These are phyloP conservation scores for Leucosticte australis DNA, from an alignment of 2,113 vertebrate species.

Conservation along the genomic window DNA sequence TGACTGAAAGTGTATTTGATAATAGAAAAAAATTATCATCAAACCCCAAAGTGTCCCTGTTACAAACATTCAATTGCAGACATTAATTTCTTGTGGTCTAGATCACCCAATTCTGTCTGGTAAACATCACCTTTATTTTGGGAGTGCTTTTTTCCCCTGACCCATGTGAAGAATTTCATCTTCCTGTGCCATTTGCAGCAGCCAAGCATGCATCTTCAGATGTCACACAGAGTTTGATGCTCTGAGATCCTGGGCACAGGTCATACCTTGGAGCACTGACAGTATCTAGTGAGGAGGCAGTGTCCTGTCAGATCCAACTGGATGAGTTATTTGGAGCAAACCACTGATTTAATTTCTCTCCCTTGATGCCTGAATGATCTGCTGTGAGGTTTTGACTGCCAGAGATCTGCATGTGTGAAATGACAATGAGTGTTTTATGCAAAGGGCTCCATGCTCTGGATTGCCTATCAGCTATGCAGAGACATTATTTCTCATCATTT, in stretches of 20 bases:
- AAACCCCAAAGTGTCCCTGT: neutral
- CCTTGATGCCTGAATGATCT: neutral
- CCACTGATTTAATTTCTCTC: constrained; percentile 22
- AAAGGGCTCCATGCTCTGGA: constrained; percentile 2
- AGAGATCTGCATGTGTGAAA: constrained; percentile 11
- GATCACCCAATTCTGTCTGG: neutral
- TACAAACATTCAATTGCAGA: neutral
- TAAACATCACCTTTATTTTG: neutral
- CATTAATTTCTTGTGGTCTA: neutral
- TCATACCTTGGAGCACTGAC: neutral
- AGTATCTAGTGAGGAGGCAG: neutral
- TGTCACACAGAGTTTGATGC: neutral
- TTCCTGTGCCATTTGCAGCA: neutral
- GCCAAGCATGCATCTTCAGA: rapidly evolving
- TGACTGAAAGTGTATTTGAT: neutral
- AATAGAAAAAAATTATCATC: neutral
- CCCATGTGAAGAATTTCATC: neutral
- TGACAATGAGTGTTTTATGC: constrained; percentile 24
- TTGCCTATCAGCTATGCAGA: neutral
- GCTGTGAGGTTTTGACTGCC: constrained; percentile 1
- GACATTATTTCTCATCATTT: constrained; percentile 41
- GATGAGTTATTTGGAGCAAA: constrained; percentile 31
- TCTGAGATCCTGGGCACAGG: neutral
- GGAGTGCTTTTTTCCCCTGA: neutral
- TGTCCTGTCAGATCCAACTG: neutral